Conservation (phyloP, 2,113 vertebrate species). For the Dicentrarchus labrax region DNA sequence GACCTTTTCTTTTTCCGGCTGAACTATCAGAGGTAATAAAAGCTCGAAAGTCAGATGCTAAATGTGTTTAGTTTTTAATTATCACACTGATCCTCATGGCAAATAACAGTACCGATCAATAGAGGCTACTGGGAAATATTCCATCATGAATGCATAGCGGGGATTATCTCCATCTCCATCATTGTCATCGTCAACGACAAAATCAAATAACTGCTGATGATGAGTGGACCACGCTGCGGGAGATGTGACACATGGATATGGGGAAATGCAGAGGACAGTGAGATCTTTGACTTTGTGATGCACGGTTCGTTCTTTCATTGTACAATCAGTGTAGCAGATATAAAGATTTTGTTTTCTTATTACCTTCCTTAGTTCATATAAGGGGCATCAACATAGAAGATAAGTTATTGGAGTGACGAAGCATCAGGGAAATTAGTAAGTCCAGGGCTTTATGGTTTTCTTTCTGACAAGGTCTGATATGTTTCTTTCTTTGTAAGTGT, state of each 20-base stretch:
- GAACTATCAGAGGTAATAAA: conserved; percentile 82
- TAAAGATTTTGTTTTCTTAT: not conserved
- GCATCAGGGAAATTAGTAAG: not conserved
- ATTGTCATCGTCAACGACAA: conserved; percentile 72
- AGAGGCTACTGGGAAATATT: conserved; percentile 83
- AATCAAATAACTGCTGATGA: conserved; percentile 79
- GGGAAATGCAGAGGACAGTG: conserved; percentile 19
- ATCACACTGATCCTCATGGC: conserved; percentile 83
- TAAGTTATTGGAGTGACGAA: not conserved
- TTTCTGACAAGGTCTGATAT: not conserved
- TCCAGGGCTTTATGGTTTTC: not conserved
- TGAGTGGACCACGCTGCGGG: conserved; percentile 55
- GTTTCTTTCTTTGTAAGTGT: not conserved
- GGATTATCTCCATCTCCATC: conserved; percentile 73
- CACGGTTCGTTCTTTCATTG: conserved; percentile 7
- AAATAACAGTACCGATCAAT: conserved; percentile 88
- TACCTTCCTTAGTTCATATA: not conserved
- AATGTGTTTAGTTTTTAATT: conserved; percentile 87
- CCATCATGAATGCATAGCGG: conserved; percentile 73
- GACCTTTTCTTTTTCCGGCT: conserved; percentile 83
- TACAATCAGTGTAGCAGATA: not conserved
- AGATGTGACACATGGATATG: conserved; percentile 46
- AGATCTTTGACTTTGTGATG: conserved; percentile 44
- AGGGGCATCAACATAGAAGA: not conserved
- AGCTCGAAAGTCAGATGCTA: conserved; percentile 76